Base-by-base conservation (phyloP, 2,113 vertebrate species). In the Emydura subglobosa region DNA sequence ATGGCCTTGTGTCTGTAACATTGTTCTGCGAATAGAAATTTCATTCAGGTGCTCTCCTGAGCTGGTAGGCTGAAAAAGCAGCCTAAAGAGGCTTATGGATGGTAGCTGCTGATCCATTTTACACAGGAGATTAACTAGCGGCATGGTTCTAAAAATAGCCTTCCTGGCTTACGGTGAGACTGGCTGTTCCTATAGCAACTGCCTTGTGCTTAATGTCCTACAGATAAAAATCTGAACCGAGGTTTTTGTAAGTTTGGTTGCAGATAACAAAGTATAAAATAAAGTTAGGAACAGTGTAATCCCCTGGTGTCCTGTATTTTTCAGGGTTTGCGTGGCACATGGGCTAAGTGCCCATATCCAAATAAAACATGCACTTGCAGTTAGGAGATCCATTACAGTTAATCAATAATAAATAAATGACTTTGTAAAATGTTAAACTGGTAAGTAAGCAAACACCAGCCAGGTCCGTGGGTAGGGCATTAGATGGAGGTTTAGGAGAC, bases 111-210 rank as follows among this genome's bases (percentile, higher is more conserved):
- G 50, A 97, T 95, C 92, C 55, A 50, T 95, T 97, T 96, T 94
- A 85, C 94, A 65, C 88, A 93, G 91, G 84, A 91, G 94, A 94
- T 97, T 97, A 94, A 94, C 96, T 78, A 96, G 96, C 91, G 95
- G 93, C 95, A 85, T 55, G 4, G 49, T 93, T 96, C 96, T 98
- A 96, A 98, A 98, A 98, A 98, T 98, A 98, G 89, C 93, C 87
- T 72, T 51, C 85, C 88, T 79, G 51, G 86, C 7, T 98, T 96
- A 91, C 31, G 1, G 96, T 50, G 92, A 83, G 93, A 96, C 88
- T 83, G 74, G 87, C 94, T 93, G 99, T 99, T 99, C 97, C 99
- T 98, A 98, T 91, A 95, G 98, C 98, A 99, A 99, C 98, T 10
- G 22, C 91, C 97, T 98, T 92, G 82, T 98, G 98, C 97, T 98